A percentile compares a stretch with the other conserved stretches of the same genome.
These are phyloP conservation scores for Mormyrus hasselquistii DNA, from an alignment of 2,797 vertebrate species.

Conservation along the genomic window DNA sequence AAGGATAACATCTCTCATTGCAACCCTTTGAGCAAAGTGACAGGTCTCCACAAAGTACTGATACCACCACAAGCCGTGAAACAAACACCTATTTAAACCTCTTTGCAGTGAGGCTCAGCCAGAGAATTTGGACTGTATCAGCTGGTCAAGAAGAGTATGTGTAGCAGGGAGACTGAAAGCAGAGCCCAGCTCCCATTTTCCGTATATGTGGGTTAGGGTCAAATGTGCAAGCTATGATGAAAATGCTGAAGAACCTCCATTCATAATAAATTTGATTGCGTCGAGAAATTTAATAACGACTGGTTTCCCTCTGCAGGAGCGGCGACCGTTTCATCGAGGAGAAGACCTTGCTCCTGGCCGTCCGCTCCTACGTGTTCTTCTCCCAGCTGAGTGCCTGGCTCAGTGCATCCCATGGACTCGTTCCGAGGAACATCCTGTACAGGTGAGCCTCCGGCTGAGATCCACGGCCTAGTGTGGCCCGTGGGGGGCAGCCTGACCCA, in stretches of 20 bases:
- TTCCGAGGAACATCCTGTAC: conserved; percentile 96
- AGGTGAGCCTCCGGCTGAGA: conserved; percentile 61
- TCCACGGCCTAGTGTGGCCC: neutral
- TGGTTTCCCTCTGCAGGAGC: conserved; percentile 57
- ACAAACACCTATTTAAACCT: neutral
- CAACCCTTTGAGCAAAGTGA: neutral
- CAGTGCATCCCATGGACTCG: conserved; percentile 94
- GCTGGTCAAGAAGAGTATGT: neutral
- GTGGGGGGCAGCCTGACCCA: neutral
- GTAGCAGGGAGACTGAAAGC: neutral
- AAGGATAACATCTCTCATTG: neutral
- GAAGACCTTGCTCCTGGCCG: conserved; percentile 88
- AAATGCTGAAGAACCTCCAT: neutral
- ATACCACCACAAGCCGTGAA: neutral
- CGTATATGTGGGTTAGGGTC: neutral
- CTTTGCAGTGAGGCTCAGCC: neutral
- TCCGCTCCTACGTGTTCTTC: conserved; percentile 97
- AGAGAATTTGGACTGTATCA: neutral
- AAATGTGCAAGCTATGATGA: neutral
- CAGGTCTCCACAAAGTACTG: neutral
- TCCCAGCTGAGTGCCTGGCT: conserved; percentile 98
- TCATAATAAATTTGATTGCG: neutral
- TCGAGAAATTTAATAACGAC: neutral
- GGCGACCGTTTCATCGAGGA: conserved; percentile 93
- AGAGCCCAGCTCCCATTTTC: neutral